Evolutionary conservation across 2,113 vertebrate species (phyloP).

Genomic region (Chaetorhynchus papuensis): DNA sequence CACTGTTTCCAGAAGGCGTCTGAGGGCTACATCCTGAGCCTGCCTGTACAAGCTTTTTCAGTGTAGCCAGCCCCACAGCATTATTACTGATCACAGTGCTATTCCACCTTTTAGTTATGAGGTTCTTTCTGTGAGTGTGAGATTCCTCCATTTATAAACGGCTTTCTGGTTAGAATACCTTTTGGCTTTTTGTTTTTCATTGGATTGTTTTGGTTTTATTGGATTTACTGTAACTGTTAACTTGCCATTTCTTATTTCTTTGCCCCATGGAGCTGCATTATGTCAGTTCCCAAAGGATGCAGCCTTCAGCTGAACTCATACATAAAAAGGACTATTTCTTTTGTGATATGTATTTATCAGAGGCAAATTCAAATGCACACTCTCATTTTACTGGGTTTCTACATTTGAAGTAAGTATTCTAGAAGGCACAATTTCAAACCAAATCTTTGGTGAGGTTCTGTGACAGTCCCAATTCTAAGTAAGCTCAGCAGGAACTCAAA

Average conservation of each 20-base stretch:
- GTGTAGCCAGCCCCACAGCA: rapidly evolving
- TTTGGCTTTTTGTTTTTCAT: not conserved
- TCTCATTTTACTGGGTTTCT: not conserved
- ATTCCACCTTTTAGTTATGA: not conserved
- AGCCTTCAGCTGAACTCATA: not conserved
- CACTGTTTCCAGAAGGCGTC: not conserved
- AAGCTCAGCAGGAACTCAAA: not conserved
- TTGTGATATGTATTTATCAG: not conserved
- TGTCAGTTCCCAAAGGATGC: not conserved
- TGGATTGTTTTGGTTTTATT: not conserved
- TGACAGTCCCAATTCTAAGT: not conserved
- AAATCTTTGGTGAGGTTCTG: not conserved
- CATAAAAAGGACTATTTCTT: not conserved
- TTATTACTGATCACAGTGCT: not conserved
- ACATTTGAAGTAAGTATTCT: not conserved
- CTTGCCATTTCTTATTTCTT: not conserved
- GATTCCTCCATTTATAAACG: not conserved
- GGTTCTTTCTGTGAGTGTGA: not conserved
- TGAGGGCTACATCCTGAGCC: not conserved
- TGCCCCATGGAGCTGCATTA: not conserved
- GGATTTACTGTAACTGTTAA: not conserved
- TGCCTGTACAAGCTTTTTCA: not conserved
- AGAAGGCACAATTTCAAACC: not conserved
- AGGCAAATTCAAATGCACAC: not conserved
- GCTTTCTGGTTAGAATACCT: not conserved